Base-by-base conservation (phyloP, 92 coral and sea anemone species). In the Umimayanthus kanabou region DNA sequence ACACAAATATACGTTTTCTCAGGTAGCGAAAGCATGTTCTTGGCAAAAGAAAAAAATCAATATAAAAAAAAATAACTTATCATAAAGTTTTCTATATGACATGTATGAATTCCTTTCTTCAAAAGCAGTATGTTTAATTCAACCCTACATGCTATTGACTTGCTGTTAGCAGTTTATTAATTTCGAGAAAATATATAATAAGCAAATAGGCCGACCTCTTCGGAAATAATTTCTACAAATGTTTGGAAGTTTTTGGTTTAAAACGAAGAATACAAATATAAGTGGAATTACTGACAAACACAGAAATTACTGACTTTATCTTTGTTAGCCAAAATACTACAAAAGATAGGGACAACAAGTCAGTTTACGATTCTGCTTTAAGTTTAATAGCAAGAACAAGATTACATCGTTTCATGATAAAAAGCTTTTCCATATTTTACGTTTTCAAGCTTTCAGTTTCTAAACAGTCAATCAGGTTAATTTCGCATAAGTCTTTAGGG, bases 211-310 rank as follows among this genome's bases (percentile, higher is more conserved):
- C 77, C 42, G 57, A 82, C 86, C 43, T 82, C 61, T 42, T 40
- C 86, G 76, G 58, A 82, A 82, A 82, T 82, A 42, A 82, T 39
- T 67, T 82, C 23, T 66, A 82, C 55, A 81, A 81, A 79, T 79
- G 82, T 81, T 82, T 67, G 14, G 40, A 39, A 26, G 23, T 26
- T 83, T 71, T 37, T 83, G 42, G 20, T 49, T 69, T 45, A n/a
- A 15, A 5, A 69, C 22, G 1, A 9, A 18, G 28, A 43, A 47
- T 67, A 5, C 11, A 10, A 81, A 70, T 53, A 13, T 53, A 53
- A 0, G 22, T 65, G 11, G 2, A 29, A 20, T 11, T 81, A 77
- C 37, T 75, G 50, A 76, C 57, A 76, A 23, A 76, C 53, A 76
- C 28, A 22, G 14, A 40, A 76, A 33, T 39, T 76, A n/a, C 4